Percentiles rank a stretch among this genome's conserved stretches.
These are phyloP conservation scores for Encarsia formosa DNA, from an alignment of 2,888 invertebrate genomes.

Conservation along the genomic window DNA sequence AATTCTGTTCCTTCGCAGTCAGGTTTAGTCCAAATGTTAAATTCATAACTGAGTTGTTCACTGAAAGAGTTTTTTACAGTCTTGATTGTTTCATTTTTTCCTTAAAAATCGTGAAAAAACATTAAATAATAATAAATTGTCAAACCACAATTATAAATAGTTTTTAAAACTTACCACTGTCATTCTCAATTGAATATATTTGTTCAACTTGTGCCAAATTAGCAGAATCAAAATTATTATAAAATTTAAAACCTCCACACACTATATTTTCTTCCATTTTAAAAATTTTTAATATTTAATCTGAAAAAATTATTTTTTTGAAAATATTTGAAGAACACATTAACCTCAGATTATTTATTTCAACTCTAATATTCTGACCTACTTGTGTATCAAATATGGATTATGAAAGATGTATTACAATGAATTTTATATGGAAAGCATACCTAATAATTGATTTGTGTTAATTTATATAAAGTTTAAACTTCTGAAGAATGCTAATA, in stretches of 20 bases:
- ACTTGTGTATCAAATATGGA: too few species aligned
- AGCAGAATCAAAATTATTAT: slow-evolving; percentile 86
- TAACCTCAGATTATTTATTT: too few species aligned
- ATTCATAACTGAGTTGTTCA: slow-evolving; percentile 71
- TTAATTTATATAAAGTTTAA: too few species aligned
- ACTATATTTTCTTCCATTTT: slow-evolving; percentile 53
- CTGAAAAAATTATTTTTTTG: too few species aligned
- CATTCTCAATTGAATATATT: slow-evolving; percentile 50
- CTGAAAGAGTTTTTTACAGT: slow-evolving; percentile 30
- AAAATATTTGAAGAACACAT: too few species aligned
- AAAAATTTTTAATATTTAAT: too few species aligned
- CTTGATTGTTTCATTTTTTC: slow-evolving; percentile 33
- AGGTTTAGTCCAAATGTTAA: slow-evolving; percentile 85
- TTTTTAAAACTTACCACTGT: slow-evolving; percentile 46
- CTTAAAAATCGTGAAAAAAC: slow-evolving; percentile 8
- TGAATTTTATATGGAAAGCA: too few species aligned
- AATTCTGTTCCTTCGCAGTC: slow-evolving; percentile 84
- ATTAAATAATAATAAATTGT: not conserved
- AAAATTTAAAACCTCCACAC: slow-evolving; percentile 75
- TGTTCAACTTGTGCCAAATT: slow-evolving; percentile 80
- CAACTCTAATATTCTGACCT: too few species aligned
- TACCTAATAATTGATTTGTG: too few species aligned
- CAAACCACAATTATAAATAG: slow-evolving; percentile 18
- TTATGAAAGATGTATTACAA: too few species aligned
- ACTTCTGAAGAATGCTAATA: too few species aligned